phyloP scores from a whole-genome alignment of 2,113 vertebrate species.

The Onychorhynchus coronatus region DNA sequence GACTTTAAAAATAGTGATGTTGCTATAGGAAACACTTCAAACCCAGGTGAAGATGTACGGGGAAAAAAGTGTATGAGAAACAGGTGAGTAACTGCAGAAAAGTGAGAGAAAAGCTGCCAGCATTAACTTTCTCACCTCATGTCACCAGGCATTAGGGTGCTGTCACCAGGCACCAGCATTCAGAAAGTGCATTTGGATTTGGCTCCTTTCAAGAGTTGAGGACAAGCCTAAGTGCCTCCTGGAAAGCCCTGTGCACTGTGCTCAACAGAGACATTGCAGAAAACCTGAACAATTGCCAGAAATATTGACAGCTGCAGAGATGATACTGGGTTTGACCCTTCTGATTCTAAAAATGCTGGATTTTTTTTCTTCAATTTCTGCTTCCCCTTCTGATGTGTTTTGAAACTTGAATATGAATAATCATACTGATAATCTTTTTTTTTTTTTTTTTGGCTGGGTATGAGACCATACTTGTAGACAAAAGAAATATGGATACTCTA shows the following conservation, averaged over 20 bases:
- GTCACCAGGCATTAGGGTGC: no score
- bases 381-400: not conserved
- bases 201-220: no score
- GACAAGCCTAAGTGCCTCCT: not conserved
- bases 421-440: fast-evolving
- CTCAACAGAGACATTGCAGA: not conserved
- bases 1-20: not conserved
- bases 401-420: not conserved
- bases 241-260: fast-evolving
- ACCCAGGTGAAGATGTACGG: fast-evolving
- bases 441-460: not conserved
- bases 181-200: not conserved
- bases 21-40: not conserved
- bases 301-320: not conserved
- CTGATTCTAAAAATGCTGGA: fast-evolving
- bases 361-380: no score
- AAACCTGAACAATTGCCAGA: not conserved
- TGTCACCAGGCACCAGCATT: fast-evolving
- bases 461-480: fast-evolving
- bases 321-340: not conserved
- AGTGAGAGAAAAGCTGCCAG: not conserved
- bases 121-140: not conserved
- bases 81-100: not conserved
- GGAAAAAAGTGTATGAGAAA: not conserved
- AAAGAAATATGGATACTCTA: not conserved